These are phyloP conservation scores for Nilaparvata lugens DNA, from an alignment of 1,140 invertebrate species.

Conservation along the genomic window DNA sequence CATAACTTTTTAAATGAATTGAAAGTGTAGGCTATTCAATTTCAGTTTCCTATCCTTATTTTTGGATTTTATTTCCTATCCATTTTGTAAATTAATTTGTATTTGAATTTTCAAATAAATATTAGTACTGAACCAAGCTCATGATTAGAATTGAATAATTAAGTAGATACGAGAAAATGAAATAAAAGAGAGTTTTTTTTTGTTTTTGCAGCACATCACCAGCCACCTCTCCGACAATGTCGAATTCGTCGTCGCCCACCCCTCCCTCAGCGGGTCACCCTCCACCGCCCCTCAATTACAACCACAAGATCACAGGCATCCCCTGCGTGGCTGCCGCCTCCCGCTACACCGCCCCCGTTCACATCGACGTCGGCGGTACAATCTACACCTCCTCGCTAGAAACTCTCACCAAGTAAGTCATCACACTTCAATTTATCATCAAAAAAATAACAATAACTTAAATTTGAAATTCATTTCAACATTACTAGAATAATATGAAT, in stretches of 20 bases:
- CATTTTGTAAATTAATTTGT: no score
- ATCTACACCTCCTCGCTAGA: slow-evolving; percentile 94
- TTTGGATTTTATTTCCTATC: no score
- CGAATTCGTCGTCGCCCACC: slow-evolving; percentile 53
- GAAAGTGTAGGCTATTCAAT: no score
- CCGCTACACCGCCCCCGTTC: slow-evolving; percentile 87
- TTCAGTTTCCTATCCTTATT: no score
- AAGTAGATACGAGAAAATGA: no score
- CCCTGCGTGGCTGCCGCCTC: slow-evolving; percentile 87
- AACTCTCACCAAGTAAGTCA: slow-evolving; percentile 85
- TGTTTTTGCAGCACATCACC: slow-evolving; percentile 39
- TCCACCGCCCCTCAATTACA: slow-evolving; percentile 41
- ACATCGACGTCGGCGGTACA: slow-evolving; percentile 93
- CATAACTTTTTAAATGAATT: no score
- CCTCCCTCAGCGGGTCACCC: slow-evolving; percentile 41
- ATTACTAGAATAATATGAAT: no score
- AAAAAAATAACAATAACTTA: not conserved
- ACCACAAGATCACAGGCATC: slow-evolving; percentile 69
- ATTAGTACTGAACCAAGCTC: no score
- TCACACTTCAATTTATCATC: slow-evolving; percentile 3
- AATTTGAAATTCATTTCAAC: not conserved
- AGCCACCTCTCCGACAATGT: slow-evolving; percentile 56
- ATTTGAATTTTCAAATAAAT: no score
- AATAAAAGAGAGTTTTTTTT: not conserved
- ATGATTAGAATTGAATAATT: no score